Evolutionary conservation across 2,797 vertebrate species (phyloP).

Genomic region (Cirrhinus mrigala): DNA sequence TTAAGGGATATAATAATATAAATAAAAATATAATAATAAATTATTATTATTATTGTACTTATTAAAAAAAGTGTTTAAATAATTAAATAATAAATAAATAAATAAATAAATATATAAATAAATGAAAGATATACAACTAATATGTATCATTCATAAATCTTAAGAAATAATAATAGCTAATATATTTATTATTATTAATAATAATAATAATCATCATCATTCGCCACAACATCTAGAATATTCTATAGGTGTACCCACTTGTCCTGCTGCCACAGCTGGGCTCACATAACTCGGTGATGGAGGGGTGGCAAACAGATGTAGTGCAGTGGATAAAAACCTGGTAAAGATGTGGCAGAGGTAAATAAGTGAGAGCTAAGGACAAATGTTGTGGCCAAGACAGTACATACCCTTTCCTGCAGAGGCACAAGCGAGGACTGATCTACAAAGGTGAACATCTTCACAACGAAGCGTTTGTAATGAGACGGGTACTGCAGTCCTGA

Average conservation of each 20-base stretch:
- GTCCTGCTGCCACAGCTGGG: slow-evolving; percentile 69
- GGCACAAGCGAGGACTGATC: slow-evolving; percentile 47
- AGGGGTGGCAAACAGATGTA: slow-evolving; percentile 70
- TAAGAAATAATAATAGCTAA: no score
- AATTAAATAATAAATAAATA: no score
- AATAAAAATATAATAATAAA: no score
- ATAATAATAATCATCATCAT: background rate
- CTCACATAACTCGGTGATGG: slow-evolving; percentile 67
- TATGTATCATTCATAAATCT: no score
- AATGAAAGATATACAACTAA: no score
- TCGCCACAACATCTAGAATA: background rate
- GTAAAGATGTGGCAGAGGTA: background rate
- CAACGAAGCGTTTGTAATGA: slow-evolving; percentile 76
- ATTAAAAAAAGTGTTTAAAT: no score
- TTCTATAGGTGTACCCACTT: slow-evolving; percentile 67
- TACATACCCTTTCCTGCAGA: slow-evolving; percentile 63
- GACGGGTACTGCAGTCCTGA: slow-evolving; percentile 69
- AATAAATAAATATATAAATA: no score
- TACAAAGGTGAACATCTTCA: slow-evolving; percentile 78
- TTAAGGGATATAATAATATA: no score
- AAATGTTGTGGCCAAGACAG: background rate
- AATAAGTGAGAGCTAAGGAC: background rate
- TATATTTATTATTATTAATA: no score
- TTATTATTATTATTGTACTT: no score
- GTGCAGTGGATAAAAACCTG: slow-evolving; percentile 79